Percentiles rank a stretch among this genome's conserved stretches.
These are phyloP conservation scores for Elysia crispata DNA, from an alignment of 2,888 invertebrate species.

Conservation along the genomic window DNA sequence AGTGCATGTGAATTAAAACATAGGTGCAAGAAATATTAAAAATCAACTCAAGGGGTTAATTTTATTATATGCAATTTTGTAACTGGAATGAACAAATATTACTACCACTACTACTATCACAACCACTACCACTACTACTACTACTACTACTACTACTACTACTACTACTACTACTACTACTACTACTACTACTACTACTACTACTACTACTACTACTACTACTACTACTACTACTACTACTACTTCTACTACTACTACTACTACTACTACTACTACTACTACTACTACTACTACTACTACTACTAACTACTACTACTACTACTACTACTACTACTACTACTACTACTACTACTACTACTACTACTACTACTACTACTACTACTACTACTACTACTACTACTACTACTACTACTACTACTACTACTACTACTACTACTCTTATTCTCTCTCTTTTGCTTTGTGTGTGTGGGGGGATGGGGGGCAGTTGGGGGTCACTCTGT, in stretches of 20 bases:
- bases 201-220: conserved; percentile 1
- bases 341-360: conserved; percentile 9
- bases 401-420: neutral
- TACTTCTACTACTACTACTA: conserved; percentile 4
- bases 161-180: conserved; percentile 4
- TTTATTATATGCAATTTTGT: too few species aligned
- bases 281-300: conserved; percentile 9
- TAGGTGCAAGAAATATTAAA: too few species aligned
- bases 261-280: conserved; percentile 9
- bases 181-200: conserved; percentile 9
- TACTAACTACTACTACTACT: too few species aligned
- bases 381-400: conserved; percentile 9
- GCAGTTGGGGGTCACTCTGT: too few species aligned
- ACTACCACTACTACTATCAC: too few species aligned
- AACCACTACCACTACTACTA: too few species aligned
- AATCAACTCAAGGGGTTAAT: too few species aligned
- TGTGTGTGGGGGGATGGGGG: too few species aligned
- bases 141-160: conserved; percentile 3
- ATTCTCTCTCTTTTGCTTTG: too few species aligned
- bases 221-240: conserved; percentile 4
- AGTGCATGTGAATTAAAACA: too few species aligned
- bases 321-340: conserved; percentile 9
- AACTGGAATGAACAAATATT: too few species aligned
- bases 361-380: conserved; percentile 9
- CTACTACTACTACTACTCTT: too few species aligned